Percentiles rank a stretch among this genome's conserved stretches.
Evolutionary conservation across 2,888 invertebrate species (phyloP).

Genomic region (Gryllus longicercus): DNA sequence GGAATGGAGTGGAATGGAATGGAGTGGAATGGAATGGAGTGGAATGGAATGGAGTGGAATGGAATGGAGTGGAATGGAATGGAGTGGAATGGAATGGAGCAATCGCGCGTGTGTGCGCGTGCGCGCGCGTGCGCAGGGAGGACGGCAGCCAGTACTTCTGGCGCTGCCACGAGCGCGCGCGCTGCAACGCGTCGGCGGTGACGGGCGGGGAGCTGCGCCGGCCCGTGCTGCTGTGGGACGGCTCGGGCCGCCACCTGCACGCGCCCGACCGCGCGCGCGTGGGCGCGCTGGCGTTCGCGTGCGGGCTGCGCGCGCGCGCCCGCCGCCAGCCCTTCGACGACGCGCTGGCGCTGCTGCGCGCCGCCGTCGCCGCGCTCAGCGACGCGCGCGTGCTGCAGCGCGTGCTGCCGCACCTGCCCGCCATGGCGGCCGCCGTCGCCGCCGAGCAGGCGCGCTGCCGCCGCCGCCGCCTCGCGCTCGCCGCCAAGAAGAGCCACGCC

Average conservation of each 20-base stretch:
- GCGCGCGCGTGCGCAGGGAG: not conserved
- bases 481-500: not conserved
- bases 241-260: not conserved
- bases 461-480: not conserved
- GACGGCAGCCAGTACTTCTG: not conserved
- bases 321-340: not conserved
- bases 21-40: too few relatives aligned
- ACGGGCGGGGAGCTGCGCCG: not conserved
- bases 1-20: too few relatives aligned
- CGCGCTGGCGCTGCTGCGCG: not conserved
- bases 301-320: not conserved
- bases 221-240: conserved; percentile 17
- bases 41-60: too few relatives aligned
- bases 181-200: not conserved
- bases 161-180: not conserved
- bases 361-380: not conserved
- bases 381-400: not conserved
- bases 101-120: not conserved
- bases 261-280: not conserved
- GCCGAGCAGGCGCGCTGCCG: not conserved
- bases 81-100: too few relatives aligned
- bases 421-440: not conserved
- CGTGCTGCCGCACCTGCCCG: conserved; percentile 1
- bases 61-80: too few relatives aligned
- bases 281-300: not conserved